Base-by-base conservation (phyloP, 2,888 invertebrate genomes). In the Thereva nobilitata region DNA sequence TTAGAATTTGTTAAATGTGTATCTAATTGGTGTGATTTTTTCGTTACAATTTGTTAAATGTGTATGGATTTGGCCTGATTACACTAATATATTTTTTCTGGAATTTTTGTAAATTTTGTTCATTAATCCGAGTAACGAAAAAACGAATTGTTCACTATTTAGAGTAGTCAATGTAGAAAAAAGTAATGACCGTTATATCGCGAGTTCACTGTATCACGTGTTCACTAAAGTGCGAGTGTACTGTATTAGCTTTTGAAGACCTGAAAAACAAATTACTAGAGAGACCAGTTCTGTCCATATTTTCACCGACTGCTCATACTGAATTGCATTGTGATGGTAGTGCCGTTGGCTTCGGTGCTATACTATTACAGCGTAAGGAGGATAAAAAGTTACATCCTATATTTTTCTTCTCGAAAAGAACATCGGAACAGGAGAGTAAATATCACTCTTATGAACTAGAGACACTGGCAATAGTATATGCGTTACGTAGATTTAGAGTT, bases 361-460 rank as follows among this genome's bases (percentile, higher is more conserved):
- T 75, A 1, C 49, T 75, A 6, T 6, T 75, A 10, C 74, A 74
- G 59, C 41, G 44, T 35, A 52, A 69, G 42, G n/a, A 23, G 4
- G 71, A 73, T 57, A 67, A 61, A 8, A 71, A 71, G 59, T 72
- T 75, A 34, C 73, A 75, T 55, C 75, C 76, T 4, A 68, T 76
- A 12, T 71, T 71, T 40, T 76, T 71, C 68, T 75, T 73, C 57
- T 75, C 76, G n/a, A 72, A 74, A 54, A 66, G 73, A 56, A 74
- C 75, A 1, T 69, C 74, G 1, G 66, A 59, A 5, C 41, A 66
- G 0, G 76, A 76, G 53, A 23, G 71, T 5, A 72, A 72, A 52
- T 75, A 73, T 59, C 74, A 76, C 56, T 74, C 74, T 63, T 76
- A 71, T 69, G 76, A 77, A 55, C 55, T 77, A 8, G 76, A 76